phyloP scores from a whole-genome alignment of 2,797 vertebrate genomes.

The Parauchenoglanis punctatus region DNA sequence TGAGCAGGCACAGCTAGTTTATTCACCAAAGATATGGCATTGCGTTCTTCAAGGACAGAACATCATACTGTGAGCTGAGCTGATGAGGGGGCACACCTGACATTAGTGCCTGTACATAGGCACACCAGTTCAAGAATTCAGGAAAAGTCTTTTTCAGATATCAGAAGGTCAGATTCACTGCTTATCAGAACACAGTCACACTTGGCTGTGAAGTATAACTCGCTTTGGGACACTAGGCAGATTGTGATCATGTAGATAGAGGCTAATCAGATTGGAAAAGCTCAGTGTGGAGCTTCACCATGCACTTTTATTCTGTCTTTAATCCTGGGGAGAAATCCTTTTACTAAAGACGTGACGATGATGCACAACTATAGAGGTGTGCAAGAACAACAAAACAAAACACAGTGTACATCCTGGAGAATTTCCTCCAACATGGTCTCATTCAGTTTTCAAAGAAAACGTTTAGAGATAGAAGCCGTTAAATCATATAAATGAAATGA shows the following conservation, averaged over 20 bases:
- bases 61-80: neutral
- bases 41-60: slow-evolving; percentile 33
- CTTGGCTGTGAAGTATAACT: slow-evolving; percentile 31
- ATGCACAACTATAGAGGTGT: neutral
- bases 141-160: neutral
- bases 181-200: neutral
- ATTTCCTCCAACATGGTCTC: neutral
- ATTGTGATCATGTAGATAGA: slow-evolving; percentile 56
- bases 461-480: neutral
- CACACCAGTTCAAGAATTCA: neutral
- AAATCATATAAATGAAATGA: neutral
- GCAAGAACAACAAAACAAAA: neutral
- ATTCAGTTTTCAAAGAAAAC: neutral
- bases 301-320: slow-evolving; percentile 8
- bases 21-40: neutral
- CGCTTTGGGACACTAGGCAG: slow-evolving; percentile 50
- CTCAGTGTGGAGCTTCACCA: slow-evolving; percentile 31
- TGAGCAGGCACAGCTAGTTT: slow-evolving; percentile 58
- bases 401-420: neutral
- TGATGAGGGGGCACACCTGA: neutral
- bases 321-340: slow-evolving; percentile 1
- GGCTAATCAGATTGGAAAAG: slow-evolving; percentile 53
- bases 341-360: slow-evolving; percentile 13
- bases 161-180: neutral
- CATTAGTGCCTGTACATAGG: neutral